These are phyloP conservation scores for Catamblyrhynchus diadema DNA, from an alignment of 2,797 vertebrate species.

Conservation along the genomic window DNA sequence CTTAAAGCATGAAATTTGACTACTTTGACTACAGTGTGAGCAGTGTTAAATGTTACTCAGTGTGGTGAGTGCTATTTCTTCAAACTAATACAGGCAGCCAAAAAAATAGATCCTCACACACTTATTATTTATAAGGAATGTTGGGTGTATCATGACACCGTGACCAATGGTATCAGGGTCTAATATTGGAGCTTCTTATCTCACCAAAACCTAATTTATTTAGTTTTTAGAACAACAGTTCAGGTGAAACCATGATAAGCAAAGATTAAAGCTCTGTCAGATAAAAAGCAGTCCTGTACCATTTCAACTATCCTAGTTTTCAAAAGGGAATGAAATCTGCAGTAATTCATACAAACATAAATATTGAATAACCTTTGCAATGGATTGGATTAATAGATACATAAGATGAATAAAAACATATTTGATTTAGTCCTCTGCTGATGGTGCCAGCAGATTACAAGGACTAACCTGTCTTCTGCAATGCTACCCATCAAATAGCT, in stretches of 20 bases:
- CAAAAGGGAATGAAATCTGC: slow-evolving; percentile 34
- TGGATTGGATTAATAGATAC: slow-evolving; percentile 49
- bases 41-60: background rate
- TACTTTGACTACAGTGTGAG: background rate
- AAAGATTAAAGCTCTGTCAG: slow-evolving; percentile 42
- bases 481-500: background rate
- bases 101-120: background rate
- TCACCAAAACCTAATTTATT: background rate
- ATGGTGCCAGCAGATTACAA: slow-evolving; percentile 35
- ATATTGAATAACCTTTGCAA: slow-evolving; percentile 50
- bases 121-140: background rate
- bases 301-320: slow-evolving; percentile 43
- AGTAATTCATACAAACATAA: slow-evolving; percentile 32
- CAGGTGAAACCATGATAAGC: background rate
- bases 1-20: background rate
- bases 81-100: background rate
- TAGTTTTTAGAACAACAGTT: background rate
- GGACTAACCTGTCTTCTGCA: slow-evolving; percentile 5
- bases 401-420: slow-evolving; percentile 10
- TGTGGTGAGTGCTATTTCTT: background rate
- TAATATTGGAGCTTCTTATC: background rate
- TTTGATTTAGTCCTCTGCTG: slow-evolving; percentile 38
- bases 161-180: background rate
- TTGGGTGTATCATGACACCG: background rate
- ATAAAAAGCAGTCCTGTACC: slow-evolving; percentile 27